phyloP scores from a whole-genome alignment of 2,888 invertebrate species.

The Synergus gifuensis region DNA sequence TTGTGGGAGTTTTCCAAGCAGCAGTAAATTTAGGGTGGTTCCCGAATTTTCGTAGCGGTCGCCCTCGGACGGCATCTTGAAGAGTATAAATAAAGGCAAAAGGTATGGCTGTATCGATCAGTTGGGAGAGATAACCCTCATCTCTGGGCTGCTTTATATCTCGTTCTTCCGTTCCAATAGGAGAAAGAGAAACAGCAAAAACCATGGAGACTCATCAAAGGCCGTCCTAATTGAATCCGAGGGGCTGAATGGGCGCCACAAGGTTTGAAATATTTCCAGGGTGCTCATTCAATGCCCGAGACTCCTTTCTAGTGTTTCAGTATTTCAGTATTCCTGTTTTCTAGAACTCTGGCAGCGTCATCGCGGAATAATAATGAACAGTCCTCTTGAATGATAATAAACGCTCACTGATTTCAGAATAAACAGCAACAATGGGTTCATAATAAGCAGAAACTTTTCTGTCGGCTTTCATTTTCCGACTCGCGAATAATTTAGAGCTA shows the following conservation, averaged over 20 bases:
- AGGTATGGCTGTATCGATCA: conserved; percentile 43
- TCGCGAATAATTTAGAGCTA: background rate
- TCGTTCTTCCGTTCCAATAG: conserved; percentile 24
- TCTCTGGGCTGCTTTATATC: conserved; percentile 34
- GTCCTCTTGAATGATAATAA: conserved; percentile 12
- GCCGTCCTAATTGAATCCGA: conserved; percentile 30
- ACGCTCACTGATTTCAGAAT: conserved; percentile 10
- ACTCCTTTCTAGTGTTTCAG: conserved; percentile 1
- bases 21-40: conserved; percentile 19
- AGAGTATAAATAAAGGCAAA: conserved; percentile 43
- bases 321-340: conserved; percentile 16
- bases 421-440: background rate
- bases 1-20: background rate
- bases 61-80: conserved; percentile 27
- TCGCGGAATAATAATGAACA: conserved; percentile 21
- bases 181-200: conserved; percentile 30
- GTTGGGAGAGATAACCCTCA: conserved; percentile 30
- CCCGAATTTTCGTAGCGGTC: background rate
- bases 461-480: background rate
- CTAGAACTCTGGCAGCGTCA: conserved; percentile 12
- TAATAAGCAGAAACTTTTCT: conserved; percentile 11
- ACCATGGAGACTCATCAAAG: conserved; percentile 19
- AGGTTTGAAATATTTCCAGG: conserved; percentile 33
- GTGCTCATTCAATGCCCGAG: conserved; percentile 16
- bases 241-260: conserved; percentile 27